These are phyloP conservation scores for Dreissena polymorpha DNA, from an alignment of 1,140 invertebrate genomes.

Conservation along the genomic window DNA sequence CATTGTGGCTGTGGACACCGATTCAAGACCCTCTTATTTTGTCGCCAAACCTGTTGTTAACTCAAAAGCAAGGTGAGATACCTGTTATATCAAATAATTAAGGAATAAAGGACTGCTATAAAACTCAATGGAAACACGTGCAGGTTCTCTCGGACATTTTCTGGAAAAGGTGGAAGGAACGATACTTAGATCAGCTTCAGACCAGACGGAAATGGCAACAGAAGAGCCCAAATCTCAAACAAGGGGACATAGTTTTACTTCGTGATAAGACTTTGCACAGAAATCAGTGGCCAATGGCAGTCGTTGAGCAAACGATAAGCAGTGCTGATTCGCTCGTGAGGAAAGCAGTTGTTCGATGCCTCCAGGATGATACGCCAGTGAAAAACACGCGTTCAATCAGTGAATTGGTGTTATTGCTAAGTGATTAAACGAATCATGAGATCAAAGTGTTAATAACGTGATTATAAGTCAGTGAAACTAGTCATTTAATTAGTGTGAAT, in stretches of 20 bases:
- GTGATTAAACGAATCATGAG: background rate
- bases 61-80: too few relatives aligned
- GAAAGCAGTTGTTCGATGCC: background rate
- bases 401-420: background rate
- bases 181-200: conserved; percentile 46
- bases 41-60: conserved; percentile 25
- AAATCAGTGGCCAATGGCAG: conserved; percentile 22
- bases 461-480: too few relatives aligned
- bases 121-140: conserved; percentile 56
- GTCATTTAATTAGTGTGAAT: too few relatives aligned
- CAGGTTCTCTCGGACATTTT: conserved; percentile 59
- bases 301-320: background rate
- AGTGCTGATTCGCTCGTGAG: conserved; percentile 22
- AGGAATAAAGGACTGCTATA: conserved; percentile 36
- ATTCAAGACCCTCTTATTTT: conserved; percentile 15
- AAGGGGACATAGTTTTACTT: conserved; percentile 22
- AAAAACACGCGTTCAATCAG: background rate
- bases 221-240: background rate
- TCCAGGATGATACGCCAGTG: background rate
- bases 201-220: conserved; percentile 1
- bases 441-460: too few relatives aligned
- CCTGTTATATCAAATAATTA: too few relatives aligned
- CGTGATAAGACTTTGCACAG: conserved; percentile 7
- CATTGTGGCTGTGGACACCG: conserved; percentile 12
- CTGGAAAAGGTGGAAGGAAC: conserved; percentile 56